Evolutionary conservation across 1,140 invertebrate genomes (phyloP), one percentile per base, ranked within the genome.

Genomic region (Anastatus disparis): DNA sequence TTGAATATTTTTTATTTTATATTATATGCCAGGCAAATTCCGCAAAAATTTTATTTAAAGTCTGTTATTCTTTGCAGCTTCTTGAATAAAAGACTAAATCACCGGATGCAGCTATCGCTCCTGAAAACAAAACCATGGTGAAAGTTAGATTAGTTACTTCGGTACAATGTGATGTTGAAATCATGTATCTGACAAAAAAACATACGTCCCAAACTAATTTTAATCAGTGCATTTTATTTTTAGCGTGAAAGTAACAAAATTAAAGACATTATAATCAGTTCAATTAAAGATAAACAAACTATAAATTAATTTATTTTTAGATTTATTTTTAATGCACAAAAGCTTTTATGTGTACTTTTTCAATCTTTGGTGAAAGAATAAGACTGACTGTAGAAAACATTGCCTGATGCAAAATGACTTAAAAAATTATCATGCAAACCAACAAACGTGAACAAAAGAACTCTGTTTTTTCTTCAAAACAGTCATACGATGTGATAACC

Each of bases 41-140:
- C 12, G 40, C 56, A 62, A 38, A 15, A 13, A 15, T 0, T 46
- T 48, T 56, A 38, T 64, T 70, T 56, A 70, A 42, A 40, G 42
- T 64, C 52, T 58, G 26, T 70, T 70, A 63, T 48, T 58, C 27
- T 27, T 31, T 15, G 9, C 8, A 20, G 24, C 13, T 61, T 59
- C n/a, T 29, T 12, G 26, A 52, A 69, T 61, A 61, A 53, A 61
- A 40, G 46, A 68, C 58, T 72, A 48, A 40, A 42, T 61, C 68
- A 65, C 62, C 17, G 50, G 63, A 65, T 66, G 38, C 17, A 63
- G 42, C 44, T 71, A 71, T 74, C 72, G 56, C 56, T 71, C 38
- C 69, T 74, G 65, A 64, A 70, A 70, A 13, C 24, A 70, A 53
- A 44, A 53, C 4, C 35, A 63, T 24, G 0, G 7, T 46, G 15